Conservation (phyloP, 2,113 vertebrate species). For the Girardinichthys multiradiatus region DNA sequence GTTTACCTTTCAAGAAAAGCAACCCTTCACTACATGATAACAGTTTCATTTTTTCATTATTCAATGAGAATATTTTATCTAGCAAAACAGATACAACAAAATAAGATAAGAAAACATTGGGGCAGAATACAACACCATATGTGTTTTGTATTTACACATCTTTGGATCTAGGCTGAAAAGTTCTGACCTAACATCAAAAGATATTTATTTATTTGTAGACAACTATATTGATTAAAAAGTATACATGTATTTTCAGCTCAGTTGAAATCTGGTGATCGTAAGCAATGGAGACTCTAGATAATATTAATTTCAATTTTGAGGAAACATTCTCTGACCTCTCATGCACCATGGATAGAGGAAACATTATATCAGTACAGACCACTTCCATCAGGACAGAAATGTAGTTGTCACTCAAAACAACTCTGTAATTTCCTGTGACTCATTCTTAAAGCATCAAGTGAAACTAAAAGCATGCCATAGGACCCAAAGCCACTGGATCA, state of each 20-base stretch:
- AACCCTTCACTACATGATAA: conserved; percentile 13
- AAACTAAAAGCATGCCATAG: neutral
- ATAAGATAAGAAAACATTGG: neutral
- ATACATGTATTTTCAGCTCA: too few relatives aligned
- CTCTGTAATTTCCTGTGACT: neutral
- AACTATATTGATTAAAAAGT: too few relatives aligned
- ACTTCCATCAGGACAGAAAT: neutral
- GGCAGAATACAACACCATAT: neutral
- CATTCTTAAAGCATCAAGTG: neutral
- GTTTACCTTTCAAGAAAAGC: conserved; percentile 21
- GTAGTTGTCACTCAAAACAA: neutral
- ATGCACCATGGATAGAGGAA: neutral
- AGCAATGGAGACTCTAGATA: too few relatives aligned
- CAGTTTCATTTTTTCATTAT: conserved; percentile 25
- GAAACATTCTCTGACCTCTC: neutral
- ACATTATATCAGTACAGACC: neutral
- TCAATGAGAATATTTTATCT: conserved; percentile 33
- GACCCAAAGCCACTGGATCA: neutral
- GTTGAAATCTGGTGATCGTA: too few relatives aligned
- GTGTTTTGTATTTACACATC: neutral
- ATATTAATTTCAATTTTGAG: neutral
- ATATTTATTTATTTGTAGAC: too few relatives aligned
- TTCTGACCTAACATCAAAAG: too few relatives aligned
- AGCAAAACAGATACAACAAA: conserved; percentile 19
- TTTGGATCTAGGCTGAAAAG: neutral